phyloP scores from a whole-genome alignment of 2,888 invertebrate genomes.

The Lithophane socia region DNA sequence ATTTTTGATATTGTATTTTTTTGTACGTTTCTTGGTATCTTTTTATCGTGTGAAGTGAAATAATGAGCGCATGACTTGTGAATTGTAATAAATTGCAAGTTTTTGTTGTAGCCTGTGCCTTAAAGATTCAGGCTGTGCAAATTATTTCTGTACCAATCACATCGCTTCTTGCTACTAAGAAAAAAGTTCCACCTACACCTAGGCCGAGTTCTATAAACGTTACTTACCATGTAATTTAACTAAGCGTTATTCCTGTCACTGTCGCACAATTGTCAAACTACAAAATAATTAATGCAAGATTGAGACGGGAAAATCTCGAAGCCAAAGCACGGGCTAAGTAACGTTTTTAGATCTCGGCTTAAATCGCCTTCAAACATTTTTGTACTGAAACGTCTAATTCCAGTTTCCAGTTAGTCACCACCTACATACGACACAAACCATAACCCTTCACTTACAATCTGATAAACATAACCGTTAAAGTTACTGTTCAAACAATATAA shows the following conservation, averaged over 20 bases:
- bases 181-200: not conserved
- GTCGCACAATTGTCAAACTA: not conserved
- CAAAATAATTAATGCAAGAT: not conserved
- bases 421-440: constrained; percentile 43
- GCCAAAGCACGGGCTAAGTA: not conserved
- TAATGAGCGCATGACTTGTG: constrained; percentile 48
- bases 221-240: not conserved
- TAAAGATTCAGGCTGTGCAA: constrained; percentile 2
- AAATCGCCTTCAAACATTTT: constrained; percentile 6
- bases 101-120: constrained; percentile 21
- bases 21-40: not conserved
- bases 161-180: not conserved
- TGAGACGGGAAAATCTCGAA: not conserved
- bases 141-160: not conserved
- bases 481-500: constrained; percentile 46
- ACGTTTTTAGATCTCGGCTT: not conserved
- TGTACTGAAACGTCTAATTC: constrained; percentile 11
- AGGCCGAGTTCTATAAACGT: not conserved
- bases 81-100: constrained; percentile 30
- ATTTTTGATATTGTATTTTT: constrained; percentile 28
- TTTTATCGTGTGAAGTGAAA: constrained; percentile 32
- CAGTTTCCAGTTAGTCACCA: constrained; percentile 35
- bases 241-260: not conserved
- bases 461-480: constrained; percentile 47
- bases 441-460: constrained; percentile 52